Percentiles rank a stretch among this genome's conserved stretches.
Evolutionary conservation across 53 echinoderm and acorn worm species (phyloP).

Genomic region (Stichopus horrens): DNA sequence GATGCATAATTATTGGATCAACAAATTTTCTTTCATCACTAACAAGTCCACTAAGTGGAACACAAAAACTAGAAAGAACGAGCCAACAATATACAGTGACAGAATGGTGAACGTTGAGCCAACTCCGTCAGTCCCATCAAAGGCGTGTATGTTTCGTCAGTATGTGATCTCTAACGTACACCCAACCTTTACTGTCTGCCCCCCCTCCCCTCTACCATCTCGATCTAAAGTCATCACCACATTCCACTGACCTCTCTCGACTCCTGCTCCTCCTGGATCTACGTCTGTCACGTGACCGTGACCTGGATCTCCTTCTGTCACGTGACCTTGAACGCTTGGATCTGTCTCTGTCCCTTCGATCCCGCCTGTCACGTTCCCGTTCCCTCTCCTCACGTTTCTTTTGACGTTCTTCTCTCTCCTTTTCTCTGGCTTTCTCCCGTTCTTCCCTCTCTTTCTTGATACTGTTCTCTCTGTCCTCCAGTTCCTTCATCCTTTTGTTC

Average conservation of each 20-base stretch:
- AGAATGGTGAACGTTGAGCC: too few relatives aligned
- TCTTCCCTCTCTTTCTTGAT: conserved; percentile 80
- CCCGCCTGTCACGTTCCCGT: conserved; percentile 61
- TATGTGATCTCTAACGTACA: too few relatives aligned
- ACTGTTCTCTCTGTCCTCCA: conserved; percentile 66
- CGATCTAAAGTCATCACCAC: too few relatives aligned
- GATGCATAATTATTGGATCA: too few relatives aligned
- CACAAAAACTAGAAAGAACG: too few relatives aligned
- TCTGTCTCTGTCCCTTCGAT: conserved; percentile 50
- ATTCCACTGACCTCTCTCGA: conserved; percentile 51
- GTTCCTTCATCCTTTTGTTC: conserved; percentile 76
- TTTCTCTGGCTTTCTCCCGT: conserved; percentile 72
- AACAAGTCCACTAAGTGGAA: too few relatives aligned
- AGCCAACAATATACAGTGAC: too few relatives aligned
- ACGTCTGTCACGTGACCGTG: conserved; percentile 30
- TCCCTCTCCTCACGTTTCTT: conserved; percentile 78
- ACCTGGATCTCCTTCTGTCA: conserved; percentile 22
- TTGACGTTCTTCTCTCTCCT: conserved; percentile 78
- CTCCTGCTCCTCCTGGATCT: conserved; percentile 56
- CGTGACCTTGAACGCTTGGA: conserved; percentile 46
- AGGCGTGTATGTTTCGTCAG: too few relatives aligned
- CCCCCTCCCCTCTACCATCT: too few relatives aligned
- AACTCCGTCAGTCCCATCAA: too few relatives aligned
- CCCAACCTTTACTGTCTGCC: too few relatives aligned
- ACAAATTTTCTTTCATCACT: too few relatives aligned